A percentile compares a stretch with the other conserved stretches of the same genome.
phyloP scores from a whole-genome alignment of 2,888 invertebrate species.

The Drosophila putrida region DNA sequence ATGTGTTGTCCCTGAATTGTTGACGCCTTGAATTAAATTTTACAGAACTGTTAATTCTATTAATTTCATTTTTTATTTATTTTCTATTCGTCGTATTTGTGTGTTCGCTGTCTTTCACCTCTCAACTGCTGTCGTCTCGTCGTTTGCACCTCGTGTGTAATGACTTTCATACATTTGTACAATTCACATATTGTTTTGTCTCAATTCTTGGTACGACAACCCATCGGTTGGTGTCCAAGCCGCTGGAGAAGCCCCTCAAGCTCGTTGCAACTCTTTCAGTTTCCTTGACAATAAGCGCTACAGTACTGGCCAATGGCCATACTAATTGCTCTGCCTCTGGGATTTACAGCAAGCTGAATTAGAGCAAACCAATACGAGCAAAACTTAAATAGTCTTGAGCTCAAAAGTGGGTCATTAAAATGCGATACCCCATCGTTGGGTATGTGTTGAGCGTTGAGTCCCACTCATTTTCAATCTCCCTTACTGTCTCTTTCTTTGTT shows the following conservation, averaged over 20 bases:
- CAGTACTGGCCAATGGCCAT: constrained; percentile 26
- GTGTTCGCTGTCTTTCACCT: constrained; percentile 24
- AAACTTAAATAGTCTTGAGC: constrained; percentile 79
- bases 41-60: constrained; percentile 65
- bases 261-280: constrained; percentile 47
- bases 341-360: constrained; percentile 72
- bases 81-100: background rate
- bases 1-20: constrained; percentile 42
- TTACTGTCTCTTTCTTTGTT: background rate
- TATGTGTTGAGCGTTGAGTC: constrained; percentile 11
- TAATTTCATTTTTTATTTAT: constrained; percentile 62
- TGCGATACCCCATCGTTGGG: constrained; percentile 60
- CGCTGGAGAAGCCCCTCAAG: constrained; percentile 52
- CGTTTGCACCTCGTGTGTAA: constrained; percentile 55
- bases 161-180: constrained; percentile 71
- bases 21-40: constrained; percentile 68
- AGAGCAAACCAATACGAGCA: constrained; percentile 80
- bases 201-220: constrained; percentile 33
- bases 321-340: constrained; percentile 73
- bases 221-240: constrained; percentile 17
- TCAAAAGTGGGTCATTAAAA: constrained; percentile 83
- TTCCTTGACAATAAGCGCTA: constrained; percentile 53
- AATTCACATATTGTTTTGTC: constrained; percentile 23
- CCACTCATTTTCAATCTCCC: background rate
- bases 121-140: constrained; percentile 31